Evolutionary conservation across 1,140 invertebrate genomes (phyloP), one percentile per base, ranked within the genome.

Genomic region (Aethina tumida): DNA sequence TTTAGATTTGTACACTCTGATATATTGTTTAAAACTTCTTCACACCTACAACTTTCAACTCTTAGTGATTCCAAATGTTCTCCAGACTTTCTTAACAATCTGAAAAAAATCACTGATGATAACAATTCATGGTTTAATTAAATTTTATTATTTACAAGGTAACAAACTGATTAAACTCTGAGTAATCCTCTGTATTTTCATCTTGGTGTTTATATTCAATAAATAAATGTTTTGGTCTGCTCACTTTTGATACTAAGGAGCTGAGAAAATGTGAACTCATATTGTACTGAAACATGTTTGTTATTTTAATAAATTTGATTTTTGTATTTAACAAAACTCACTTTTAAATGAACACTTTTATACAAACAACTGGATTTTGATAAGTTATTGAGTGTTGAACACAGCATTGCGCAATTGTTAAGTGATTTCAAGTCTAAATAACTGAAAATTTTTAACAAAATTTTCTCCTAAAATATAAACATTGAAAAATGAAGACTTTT

Each of bases 351-450:
- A 5, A 51, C 32, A 31, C 41, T 40, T 34, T 27, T 39, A 39
- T 52, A 52, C 27, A 52, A 28, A 12, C 39, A 32, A 33, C 39
- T 45, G 16, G 49, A 44, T 32, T 47, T 47, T 4, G 50, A 49
- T 22, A 43, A 42, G 35, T 45, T 45, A 34, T 50, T 26, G 13
- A 52, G 45, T 18, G 44, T 50, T 38, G 39, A 40, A 33, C 50
- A 52, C 21, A 52, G 35, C 16, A 35, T 45, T 9, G 47, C 47
- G 50, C 50, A 52, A 16, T 39, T 28, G 14, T 27, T 28, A 5
- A 52, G 41, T 0, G 44, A 44, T 41, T 50, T 41, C 20, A 52
- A 42, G 35, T 52, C 50, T 25, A 52, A 44, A 35, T 49, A 42
- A 30, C 43, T 39, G 33, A 52, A 52, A 24, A 52, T 47, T 24